phyloP scores from a whole-genome alignment of 2,113 vertebrate genomes.

The Pyxicephalus adspersus region DNA sequence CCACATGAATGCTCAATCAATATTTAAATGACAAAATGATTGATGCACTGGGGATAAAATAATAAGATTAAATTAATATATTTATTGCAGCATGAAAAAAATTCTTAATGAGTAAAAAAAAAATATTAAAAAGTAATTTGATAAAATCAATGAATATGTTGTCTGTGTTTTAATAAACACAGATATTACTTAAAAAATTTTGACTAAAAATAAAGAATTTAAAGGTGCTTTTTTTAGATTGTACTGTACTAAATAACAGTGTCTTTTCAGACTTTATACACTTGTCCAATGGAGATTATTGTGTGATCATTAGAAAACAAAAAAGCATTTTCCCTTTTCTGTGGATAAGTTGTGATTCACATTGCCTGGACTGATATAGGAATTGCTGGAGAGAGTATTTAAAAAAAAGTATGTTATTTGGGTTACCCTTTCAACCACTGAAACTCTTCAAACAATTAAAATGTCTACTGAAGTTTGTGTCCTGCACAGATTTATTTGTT shows the following conservation, averaged over 20 bases:
- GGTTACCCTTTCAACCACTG: constrained; percentile 6
- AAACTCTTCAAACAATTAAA: constrained; percentile 47
- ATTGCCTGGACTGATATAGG: background rate
- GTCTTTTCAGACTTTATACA: constrained; percentile 9
- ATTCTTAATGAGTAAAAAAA: too few relatives aligned
- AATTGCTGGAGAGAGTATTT: constrained; percentile 4
- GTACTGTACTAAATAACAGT: background rate
- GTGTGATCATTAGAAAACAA: constrained; percentile 21
- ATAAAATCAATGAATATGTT: too few relatives aligned
- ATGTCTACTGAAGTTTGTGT: constrained; percentile 25
- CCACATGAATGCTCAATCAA: background rate
- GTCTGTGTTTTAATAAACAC: too few relatives aligned
- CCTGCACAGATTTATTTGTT: background rate
- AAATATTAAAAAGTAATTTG: too few relatives aligned
- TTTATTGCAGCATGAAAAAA: too few relatives aligned
- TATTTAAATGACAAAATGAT: background rate
- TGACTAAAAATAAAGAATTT: too few relatives aligned
- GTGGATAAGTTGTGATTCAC: constrained; percentile 6
- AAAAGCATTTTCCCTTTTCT: constrained; percentile 42
- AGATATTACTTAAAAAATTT: too few relatives aligned
- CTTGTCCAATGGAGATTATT: constrained; percentile 55
- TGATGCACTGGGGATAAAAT: too few relatives aligned
- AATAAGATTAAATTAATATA: too few relatives aligned
- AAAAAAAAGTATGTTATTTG: constrained; percentile 20
- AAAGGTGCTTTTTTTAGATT: too few relatives aligned